A percentile compares a stretch with the other conserved stretches of the same genome.
Evolutionary conservation across 2,888 invertebrate genomes (phyloP).

Genomic region (Diaprepes abbreviatus): DNA sequence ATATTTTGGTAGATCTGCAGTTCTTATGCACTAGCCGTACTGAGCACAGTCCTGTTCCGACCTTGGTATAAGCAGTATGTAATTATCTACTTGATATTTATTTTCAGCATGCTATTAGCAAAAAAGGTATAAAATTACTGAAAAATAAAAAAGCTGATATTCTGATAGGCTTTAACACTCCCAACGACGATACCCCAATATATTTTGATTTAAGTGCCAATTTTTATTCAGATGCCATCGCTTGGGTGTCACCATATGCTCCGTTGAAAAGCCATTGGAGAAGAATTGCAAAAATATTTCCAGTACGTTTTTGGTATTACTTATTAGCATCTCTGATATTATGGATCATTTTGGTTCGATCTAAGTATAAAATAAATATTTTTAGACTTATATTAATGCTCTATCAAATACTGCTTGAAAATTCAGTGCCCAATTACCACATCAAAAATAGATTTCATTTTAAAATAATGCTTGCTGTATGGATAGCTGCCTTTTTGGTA

Average conservation of each 20-base stretch:
- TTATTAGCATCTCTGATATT: not conserved
- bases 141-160: constrained; percentile 22
- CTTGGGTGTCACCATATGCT: constrained; percentile 34
- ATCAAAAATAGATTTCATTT: constrained; percentile 8
- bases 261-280: constrained; percentile 15
- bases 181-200: constrained; percentile 12
- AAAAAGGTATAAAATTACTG: constrained; percentile 13
- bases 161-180: constrained; percentile 35
- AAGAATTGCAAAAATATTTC: constrained; percentile 33
- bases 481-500: constrained; percentile 36
- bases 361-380: not conserved
- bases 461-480: constrained; percentile 28
- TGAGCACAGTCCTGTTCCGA: too few species aligned
- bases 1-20: too few species aligned
- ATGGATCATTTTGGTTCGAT: constrained; percentile 14
- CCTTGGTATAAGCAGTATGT: too few species aligned
- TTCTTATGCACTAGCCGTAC: too few species aligned
- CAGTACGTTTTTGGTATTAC: constrained; percentile 10
- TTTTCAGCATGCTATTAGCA: constrained; percentile 15
- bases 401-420: constrained; percentile 33
- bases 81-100: too few species aligned
- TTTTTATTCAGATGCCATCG: constrained; percentile 24
- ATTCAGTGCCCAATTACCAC: constrained; percentile 16
- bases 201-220: constrained; percentile 20
- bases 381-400: constrained; percentile 18